A percentile compares a stretch with the other conserved stretches of the same genome.
These are phyloP conservation scores for Nothoprocta perdicaria DNA, from an alignment of 2,113 vertebrate genomes.

Conservation along the genomic window DNA sequence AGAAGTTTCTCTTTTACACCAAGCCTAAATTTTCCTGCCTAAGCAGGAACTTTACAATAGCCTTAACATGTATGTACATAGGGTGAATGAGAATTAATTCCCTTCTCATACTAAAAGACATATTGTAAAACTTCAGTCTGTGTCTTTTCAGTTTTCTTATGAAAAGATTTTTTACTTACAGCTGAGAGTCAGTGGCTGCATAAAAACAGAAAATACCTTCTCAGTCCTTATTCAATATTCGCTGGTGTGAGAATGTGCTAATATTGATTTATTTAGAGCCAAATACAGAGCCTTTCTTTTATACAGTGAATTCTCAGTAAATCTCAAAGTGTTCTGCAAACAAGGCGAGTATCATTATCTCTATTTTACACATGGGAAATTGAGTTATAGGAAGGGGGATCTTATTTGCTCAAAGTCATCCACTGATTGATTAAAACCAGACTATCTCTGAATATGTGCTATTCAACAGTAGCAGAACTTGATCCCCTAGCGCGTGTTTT, in stretches of 20 bases:
- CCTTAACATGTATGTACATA: accelerated
- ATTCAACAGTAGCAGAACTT: conserved; percentile 4
- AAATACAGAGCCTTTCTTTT: background rate
- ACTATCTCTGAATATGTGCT: conserved; percentile 20
- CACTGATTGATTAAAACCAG: conserved; percentile 23
- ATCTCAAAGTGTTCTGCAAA: background rate
- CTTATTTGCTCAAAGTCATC: conserved; percentile 17
- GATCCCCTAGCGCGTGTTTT: background rate
- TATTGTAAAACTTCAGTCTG: accelerated
- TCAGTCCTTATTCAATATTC: background rate
- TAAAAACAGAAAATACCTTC: background rate
- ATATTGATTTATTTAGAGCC: background rate
- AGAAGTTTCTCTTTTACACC: background rate
- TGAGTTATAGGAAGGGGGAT: background rate
- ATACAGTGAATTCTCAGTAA: background rate
- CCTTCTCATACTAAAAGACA: background rate
- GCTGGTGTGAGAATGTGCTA: background rate
- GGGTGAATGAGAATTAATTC: background rate
- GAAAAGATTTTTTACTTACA: background rate
- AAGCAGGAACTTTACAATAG: background rate
- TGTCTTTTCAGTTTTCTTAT: background rate
- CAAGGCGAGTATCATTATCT: background rate
- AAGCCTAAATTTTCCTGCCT: background rate
- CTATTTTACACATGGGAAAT: background rate
- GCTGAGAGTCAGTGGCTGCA: background rate